Evolutionary conservation across 2,113 vertebrate genomes (phyloP).

Genomic region (Ciconia boyciana): DNA sequence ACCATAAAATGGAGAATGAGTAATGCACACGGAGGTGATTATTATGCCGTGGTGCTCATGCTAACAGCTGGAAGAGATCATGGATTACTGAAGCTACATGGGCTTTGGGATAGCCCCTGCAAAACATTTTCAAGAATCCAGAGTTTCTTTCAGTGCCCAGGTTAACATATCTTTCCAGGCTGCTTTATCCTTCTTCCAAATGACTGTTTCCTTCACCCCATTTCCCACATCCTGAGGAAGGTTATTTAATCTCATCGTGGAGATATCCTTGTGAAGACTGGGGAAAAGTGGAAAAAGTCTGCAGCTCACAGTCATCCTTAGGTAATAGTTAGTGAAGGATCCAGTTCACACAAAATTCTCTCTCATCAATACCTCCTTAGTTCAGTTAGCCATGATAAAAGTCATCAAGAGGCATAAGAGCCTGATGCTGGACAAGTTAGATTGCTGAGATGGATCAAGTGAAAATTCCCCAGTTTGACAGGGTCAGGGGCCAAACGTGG

Average conservation of each 20-base stretch:
- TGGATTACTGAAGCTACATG: slow-evolving; percentile 26
- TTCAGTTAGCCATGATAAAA: neutral
- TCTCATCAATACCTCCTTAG: neutral
- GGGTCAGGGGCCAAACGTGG: neutral
- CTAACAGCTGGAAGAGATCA: slow-evolving; percentile 69
- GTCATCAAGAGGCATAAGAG: neutral
- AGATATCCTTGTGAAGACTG: neutral
- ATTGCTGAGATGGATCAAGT: neutral
- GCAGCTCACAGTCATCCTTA: neutral
- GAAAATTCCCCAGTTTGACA: neutral
- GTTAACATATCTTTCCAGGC: neutral
- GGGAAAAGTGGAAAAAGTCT: neutral
- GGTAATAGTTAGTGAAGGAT: neutral
- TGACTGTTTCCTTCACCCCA: neutral
- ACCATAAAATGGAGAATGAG: slow-evolving; percentile 25
- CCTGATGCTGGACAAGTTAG: neutral
- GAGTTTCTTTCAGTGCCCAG: slow-evolving; percentile 32
- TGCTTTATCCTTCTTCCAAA: slow-evolving; percentile 13
- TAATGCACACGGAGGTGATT: slow-evolving; percentile 50
- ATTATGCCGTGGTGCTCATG: neutral
- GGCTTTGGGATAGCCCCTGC: slow-evolving; percentile 34
- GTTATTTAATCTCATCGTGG: neutral
- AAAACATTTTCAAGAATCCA: slow-evolving; percentile 38
- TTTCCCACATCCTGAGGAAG: neutral
- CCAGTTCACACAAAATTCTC: neutral